These are phyloP conservation scores for Enteromius unitaeniatus DNA, from an alignment of 2,797 vertebrate genomes.

Conservation along the genomic window DNA sequence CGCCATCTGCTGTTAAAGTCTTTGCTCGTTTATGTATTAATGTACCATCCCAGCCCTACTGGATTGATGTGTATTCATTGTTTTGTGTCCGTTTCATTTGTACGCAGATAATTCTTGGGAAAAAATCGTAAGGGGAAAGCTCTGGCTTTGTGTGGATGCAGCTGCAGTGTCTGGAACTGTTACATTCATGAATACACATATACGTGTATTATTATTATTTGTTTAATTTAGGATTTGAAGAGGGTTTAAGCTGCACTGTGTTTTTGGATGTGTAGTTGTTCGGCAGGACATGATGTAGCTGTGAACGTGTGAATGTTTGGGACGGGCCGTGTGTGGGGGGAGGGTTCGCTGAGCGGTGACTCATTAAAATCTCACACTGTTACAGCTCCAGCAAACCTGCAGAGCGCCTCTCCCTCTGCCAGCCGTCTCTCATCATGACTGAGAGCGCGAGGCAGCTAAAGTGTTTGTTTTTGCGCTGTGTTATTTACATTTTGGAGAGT, in stretches of 20 bases:
- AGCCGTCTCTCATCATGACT: constrained; percentile 44
- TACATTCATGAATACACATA: background rate
- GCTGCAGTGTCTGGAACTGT: background rate
- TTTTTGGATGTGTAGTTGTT: background rate
- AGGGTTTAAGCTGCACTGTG: background rate
- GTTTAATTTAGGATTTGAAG: background rate
- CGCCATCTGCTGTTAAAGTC: no score
- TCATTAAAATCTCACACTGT: constrained; percentile 69
- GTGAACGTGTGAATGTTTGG: background rate
- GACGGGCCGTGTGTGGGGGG: constrained; percentile 1
- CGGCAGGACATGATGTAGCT: background rate
- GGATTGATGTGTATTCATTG: no score
- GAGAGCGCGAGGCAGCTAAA: constrained; percentile 14
- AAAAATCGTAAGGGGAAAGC: no score
- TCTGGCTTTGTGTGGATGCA: no score
- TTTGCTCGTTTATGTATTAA: no score
- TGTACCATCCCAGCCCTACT: no score
- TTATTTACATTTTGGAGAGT: constrained; percentile 41
- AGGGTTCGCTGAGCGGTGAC: constrained; percentile 62
- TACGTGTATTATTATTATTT: background rate
- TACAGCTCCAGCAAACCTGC: constrained; percentile 58
- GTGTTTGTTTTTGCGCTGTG: constrained; percentile 36
- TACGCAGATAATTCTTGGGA: no score
- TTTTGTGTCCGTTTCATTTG: no score
- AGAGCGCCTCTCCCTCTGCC: constrained; percentile 59